phyloP scores from a whole-genome alignment of 2,797 vertebrate species.

The Anableps anableps region DNA sequence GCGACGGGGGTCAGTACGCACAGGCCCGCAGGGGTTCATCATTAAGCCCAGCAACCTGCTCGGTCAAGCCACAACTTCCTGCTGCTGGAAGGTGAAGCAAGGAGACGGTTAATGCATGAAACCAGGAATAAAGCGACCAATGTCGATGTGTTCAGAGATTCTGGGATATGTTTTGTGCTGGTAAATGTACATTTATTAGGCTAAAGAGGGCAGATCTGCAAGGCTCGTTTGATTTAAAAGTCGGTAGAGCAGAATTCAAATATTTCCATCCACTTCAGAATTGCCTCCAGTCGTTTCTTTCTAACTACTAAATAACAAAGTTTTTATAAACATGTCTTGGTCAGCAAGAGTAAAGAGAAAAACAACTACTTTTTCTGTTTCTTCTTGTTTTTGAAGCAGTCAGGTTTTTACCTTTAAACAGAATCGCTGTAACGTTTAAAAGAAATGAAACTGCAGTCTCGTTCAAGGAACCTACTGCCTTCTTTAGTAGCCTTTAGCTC shows the following conservation, averaged over 20 bases:
- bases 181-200: not conserved
- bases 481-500: conserved; percentile 81
- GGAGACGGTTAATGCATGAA: not conserved
- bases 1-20: conserved; percentile 68
- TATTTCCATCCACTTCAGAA: not conserved
- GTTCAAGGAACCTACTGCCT: conserved; percentile 18
- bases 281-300: not conserved
- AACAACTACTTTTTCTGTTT: not conserved
- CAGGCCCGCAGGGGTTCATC: conserved; percentile 52
- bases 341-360: not conserved
- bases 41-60: conserved; percentile 45
- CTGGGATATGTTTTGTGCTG: not conserved
- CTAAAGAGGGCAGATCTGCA: not conserved
- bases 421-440: not conserved
- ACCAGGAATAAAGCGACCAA: not conserved
- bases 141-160: not conserved
- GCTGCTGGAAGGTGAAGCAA: conserved; percentile 23
- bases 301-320: not conserved
- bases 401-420: not conserved
- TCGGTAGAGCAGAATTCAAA: not conserved
- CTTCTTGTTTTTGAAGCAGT: not conserved
- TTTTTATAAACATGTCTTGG: not conserved
- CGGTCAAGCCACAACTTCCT: conserved; percentile 35
- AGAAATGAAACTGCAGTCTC: not conserved
- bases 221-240: not conserved